Evolutionary conservation across 92 coral and sea anemone species (phyloP), one percentile per base, ranked within the genome.

Genomic region (Epizoanthus rinbou): DNA sequence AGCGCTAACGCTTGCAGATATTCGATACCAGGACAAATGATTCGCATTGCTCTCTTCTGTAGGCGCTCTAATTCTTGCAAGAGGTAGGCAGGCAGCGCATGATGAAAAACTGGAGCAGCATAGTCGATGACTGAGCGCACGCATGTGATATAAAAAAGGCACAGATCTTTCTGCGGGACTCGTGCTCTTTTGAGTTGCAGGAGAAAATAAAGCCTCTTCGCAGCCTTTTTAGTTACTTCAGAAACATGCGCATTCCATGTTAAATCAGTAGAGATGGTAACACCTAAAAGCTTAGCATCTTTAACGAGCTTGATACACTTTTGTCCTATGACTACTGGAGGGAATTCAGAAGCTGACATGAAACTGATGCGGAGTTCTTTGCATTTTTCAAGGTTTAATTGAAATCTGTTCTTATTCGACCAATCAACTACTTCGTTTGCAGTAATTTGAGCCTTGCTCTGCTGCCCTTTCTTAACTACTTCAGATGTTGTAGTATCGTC

Each of bases 1-100:
- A 37, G 74, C 41, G 62, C 84, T 64, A 64, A 79, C 73, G 73
- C 84, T 50, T 64, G 84, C 64, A 22, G 74, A 65, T 47, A 64
- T 80, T 80, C 74, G 56, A 80, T 65, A 56, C 84, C 74, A 65
- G 75, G 84, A 33, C 84, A 80, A 23, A 80, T 64, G 63, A 80
- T 72, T 72, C 60, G 31, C 76, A 72, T 45, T 45, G 76, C 59
- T 72, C 76, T 45, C 52, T 72, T 72, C 33, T 69, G 75, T 28
- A 28, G 31, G 31, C 31, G 45, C 8, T 41, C 45, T 41, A 41
- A 41, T 41, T 41, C 78, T 73, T 73, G 62, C 78, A 50, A 73
- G 43, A 73, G 78, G 39, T 73, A 52, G 78, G 60, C 60, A 69
- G 54, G 54, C 37, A 69, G 37, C 7, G 74, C 74, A 69, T 6